Base-by-base conservation (phyloP, 2,888 invertebrate genomes). In the Drosophila diplacantha region DNA sequence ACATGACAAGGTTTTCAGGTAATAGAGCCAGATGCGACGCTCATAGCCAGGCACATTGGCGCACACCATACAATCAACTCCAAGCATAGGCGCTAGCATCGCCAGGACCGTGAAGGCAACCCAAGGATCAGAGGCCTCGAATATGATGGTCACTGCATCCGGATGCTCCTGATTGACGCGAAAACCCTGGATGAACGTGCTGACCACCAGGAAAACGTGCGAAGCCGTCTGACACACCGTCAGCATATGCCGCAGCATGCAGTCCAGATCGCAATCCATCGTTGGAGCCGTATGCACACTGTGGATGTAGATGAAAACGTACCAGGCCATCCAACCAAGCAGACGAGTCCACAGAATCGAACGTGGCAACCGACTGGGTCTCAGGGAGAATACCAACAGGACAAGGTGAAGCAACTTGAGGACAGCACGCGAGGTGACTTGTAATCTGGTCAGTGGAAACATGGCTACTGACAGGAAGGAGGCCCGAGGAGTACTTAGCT, bases 321-420 rank as follows among this genome's bases (percentile, higher is more conserved):
- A 73, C 79, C 79, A 81, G 14, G 24, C 32, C 12, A 63, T 2
- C 80, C 80, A 83, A 3, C 18, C 2, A 9, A 24, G 11, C 1
- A 73, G 20, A 0, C 31, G 32, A 8, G 71, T 5, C 18, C 49
- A 64, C 5, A 71, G 70, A 29, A 74, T 18, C 3, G 62, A 46
- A 7, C 61, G 73, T 6, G 51, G 37, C 0, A 47, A 16, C 6
- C 46, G 6, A 7, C 14, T 8, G 43, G 66, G 65, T 0, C 49
- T 64, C 5, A 73, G 51, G 0, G 68, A 73, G 49, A 83, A 72
- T 0, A 49, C 38, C 32, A 35, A 52, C 5, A 71, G 49, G 6
- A 44, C n/a, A 0, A 67, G 8, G 12, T 64, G 49, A 12, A 74
- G 60, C 0, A 62, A 6, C 14, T 41, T 67, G 32, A 66, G 60